Conservation (phyloP, 2,113 vertebrate species). For the Syrrhaptes paradoxus region DNA sequence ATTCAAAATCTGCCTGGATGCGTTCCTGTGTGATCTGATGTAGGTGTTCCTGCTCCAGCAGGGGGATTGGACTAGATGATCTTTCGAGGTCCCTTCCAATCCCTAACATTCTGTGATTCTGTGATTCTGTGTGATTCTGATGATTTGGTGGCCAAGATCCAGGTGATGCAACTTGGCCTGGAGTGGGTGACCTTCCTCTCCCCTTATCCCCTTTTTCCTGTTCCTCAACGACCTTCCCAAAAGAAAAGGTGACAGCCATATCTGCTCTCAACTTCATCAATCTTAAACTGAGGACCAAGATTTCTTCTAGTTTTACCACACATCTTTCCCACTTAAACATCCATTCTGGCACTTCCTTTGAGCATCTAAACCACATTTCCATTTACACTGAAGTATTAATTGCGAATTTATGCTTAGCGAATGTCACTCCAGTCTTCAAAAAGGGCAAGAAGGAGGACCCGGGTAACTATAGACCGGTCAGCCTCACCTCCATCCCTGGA, state of each 20-base stretch:
- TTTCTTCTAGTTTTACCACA: neutral
- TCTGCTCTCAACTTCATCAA: neutral
- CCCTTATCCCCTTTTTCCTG: neutral
- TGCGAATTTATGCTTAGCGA: neutral
- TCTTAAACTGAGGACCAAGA: neutral
- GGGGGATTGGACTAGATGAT: too few relatives aligned
- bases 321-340: neutral
- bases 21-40: too few relatives aligned
- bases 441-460: too few relatives aligned
- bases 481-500: too few relatives aligned
- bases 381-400: neutral
- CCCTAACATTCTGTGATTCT: too few relatives aligned
- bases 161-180: neutral
- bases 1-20: too few relatives aligned
- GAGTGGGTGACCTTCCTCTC: accelerated
- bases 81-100: too few relatives aligned
- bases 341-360: neutral
- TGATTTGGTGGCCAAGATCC: neutral
- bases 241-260: neutral
- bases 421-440: too few relatives aligned
- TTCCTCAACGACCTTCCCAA: neutral
- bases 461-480: too few relatives aligned
- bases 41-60: too few relatives aligned
- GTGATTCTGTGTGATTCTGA: too few relatives aligned
- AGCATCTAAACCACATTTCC: accelerated